Percentiles rank a stretch among this genome's conserved stretches.
phyloP scores from a whole-genome alignment of 1,140 invertebrate species.

The Hylaeus anthracinus region DNA sequence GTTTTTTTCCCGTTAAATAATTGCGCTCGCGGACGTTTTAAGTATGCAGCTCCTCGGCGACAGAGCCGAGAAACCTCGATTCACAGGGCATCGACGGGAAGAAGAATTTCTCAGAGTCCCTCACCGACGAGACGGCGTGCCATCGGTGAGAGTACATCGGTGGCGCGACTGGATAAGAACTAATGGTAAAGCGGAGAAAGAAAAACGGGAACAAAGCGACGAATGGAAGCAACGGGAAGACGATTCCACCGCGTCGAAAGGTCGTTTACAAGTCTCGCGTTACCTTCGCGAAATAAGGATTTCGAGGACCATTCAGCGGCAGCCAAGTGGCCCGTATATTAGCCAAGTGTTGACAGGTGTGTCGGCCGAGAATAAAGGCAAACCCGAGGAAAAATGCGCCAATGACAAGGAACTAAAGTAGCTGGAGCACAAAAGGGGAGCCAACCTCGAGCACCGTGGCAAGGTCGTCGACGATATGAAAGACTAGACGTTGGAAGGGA shows the following conservation, averaged over 20 bases:
- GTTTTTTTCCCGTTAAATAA: too few relatives aligned
- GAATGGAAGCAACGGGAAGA: neutral
- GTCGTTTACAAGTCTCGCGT: constrained; percentile 33
- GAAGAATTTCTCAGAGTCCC: too few relatives aligned
- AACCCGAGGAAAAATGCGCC: neutral
- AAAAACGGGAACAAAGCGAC: neutral
- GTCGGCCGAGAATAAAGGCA: neutral
- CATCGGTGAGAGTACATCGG: too few relatives aligned
- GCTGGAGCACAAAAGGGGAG: constrained; percentile 9
- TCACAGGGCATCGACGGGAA: too few relatives aligned
- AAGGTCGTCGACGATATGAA: neutral
- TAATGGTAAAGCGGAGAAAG: neutral
- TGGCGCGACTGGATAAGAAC: neutral
- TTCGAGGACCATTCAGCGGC: constrained; percentile 36
- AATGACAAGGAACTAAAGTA: constrained; percentile 3
- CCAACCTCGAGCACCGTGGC: neutral
- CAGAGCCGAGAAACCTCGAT: too few relatives aligned
- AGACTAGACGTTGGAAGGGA: too few relatives aligned
- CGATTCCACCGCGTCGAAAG: constrained; percentile 16
- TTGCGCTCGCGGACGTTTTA: neutral
- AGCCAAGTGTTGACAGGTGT: constrained; percentile 41
- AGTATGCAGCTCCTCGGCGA: neutral
- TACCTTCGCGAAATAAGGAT: constrained; percentile 36
- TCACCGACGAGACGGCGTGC: too few relatives aligned
- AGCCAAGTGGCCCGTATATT: constrained; percentile 37